Percentiles rank a stretch among this genome's conserved stretches.
phyloP scores from a whole-genome alignment of 2,797 vertebrate species.

The Danio tinwini region DNA sequence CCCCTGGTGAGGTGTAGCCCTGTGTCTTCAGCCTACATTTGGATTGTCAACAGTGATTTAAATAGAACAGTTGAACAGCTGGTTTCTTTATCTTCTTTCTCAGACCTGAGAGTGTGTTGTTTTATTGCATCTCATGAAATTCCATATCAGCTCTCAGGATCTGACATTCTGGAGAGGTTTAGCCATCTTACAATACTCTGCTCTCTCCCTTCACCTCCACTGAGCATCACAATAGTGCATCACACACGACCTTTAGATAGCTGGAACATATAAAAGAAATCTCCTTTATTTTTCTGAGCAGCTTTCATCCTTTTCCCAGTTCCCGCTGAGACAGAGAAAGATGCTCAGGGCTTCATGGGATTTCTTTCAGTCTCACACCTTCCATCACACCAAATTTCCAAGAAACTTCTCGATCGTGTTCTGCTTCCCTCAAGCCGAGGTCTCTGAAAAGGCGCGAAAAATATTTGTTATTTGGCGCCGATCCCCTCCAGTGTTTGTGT shows the following conservation, averaged over 20 bases:
- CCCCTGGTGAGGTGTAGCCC: no score
- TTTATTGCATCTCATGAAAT: no score
- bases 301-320: conserved; percentile 8
- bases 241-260: conserved; percentile 20
- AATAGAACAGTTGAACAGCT: no score
- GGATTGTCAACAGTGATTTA: no score
- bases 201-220: not conserved
- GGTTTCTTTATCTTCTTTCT: no score
- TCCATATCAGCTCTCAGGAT: no score
- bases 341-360: not conserved
- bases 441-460: conserved; percentile 11
- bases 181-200: conserved; percentile 1
- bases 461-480: conserved; percentile 15
- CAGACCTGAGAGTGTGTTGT: no score
- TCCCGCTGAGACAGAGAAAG: not conserved
- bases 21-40: no score
- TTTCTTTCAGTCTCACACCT: conserved; percentile 10
- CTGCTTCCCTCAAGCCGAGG: not conserved
- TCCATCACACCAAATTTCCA: not conserved
- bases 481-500: conserved; percentile 9
- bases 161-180: no score
- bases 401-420: conserved; percentile 15
- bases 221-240: not conserved
- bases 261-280: not conserved
- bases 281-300: not conserved